Base-by-base conservation (phyloP, 2,888 invertebrate genomes). In the Platerodrilus igneus region DNA sequence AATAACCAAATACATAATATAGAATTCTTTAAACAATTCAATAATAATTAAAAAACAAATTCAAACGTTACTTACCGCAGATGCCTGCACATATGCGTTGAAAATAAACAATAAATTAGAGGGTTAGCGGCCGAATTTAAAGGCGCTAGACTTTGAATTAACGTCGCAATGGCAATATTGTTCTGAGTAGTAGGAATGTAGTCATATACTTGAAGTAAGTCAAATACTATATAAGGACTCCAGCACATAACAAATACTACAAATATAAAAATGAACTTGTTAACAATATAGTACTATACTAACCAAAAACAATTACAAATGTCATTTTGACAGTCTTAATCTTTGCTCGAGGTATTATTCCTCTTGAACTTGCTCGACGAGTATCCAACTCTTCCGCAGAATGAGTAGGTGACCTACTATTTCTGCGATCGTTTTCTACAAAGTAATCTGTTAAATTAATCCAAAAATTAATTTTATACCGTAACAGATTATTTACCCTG, bases 291-390 rank as follows among this genome's bases (percentile, higher is more conserved):
- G n/a, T 15, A 9, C 7, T 9, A 19, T 26, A 71, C 81, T 80
- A 67, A 88, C 90, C 89, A 57, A 92, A 87, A 42, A 95, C 93
- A 57, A 95, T 95, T 53, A 93, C 92, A 53, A 95, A 86, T 0
- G 95, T 95, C 92, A 95, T 95, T 71, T 95, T 94, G 46, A 95
- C 90, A 9, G 93, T 94, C 74, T 95, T 95, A 56, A 95, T 90
- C 73, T 94, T 94, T 18, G 95, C 95, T 46, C 89, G 79, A 0
- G 94, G 94, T 59, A 95, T 94, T 44, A 94, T 83, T 26, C 94
- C 95, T 31, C 93, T 75, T 14, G 92, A 92, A 63, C 92, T 92
- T 1, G 90, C 90, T 28, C 91, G 74, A 11, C 90, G 73, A 27
- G 81, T 80, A 34, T 67, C 66, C 42, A 66, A 58, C 3, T 67